A percentile compares a stretch with the other conserved stretches of the same genome.
These are phyloP conservation scores for Pterocles gutturalis DNA, from an alignment of 2,113 vertebrate species.

Conservation along the genomic window DNA sequence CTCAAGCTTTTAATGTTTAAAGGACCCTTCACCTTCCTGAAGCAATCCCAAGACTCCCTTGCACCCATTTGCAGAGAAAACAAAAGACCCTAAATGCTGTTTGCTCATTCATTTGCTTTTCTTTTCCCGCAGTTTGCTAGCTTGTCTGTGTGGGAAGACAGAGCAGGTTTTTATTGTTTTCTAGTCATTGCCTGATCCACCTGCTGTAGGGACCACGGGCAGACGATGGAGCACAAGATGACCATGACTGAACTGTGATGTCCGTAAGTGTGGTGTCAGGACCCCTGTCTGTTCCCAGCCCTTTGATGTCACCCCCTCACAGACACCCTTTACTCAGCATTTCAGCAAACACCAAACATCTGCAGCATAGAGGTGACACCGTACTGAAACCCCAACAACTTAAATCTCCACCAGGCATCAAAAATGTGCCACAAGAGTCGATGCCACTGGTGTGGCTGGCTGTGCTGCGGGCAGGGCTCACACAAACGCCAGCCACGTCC, in stretches of 20 bases:
- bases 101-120: background rate
- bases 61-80: background rate
- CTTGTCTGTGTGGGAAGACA: background rate
- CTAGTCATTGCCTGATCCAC: background rate
- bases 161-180: background rate
- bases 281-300: background rate
- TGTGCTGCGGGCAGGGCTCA: background rate
- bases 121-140: background rate
- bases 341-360: background rate
- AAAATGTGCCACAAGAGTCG: background rate
- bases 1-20: background rate
- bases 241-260: background rate
- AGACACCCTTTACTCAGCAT: background rate
- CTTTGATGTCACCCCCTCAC: background rate
- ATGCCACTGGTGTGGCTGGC: background rate
- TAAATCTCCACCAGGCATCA: background rate
- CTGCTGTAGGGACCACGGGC: background rate
- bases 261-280: background rate
- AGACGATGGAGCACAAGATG: background rate
- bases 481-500: background rate
- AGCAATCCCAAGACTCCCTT: background rate
- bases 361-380: background rate
- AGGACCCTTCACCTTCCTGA: background rate
- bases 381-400: background rate
- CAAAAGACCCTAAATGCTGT: background rate